Percentiles rank a stretch among this genome's conserved stretches.
Evolutionary conservation across 2,888 invertebrate genomes (phyloP).

Genomic region (Corythucha ciliata): DNA sequence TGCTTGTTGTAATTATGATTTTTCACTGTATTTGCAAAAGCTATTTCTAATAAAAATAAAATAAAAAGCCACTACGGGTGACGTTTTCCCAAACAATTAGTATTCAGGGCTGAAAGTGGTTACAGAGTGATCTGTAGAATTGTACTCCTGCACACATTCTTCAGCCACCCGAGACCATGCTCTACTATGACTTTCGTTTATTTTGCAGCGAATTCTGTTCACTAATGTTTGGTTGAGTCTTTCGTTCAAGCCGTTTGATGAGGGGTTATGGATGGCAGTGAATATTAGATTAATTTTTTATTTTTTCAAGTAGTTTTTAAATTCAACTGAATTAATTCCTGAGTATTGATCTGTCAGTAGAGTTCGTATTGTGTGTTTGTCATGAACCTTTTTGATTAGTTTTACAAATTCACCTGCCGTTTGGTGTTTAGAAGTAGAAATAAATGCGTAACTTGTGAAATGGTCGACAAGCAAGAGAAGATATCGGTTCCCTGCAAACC

Average conservation of each 20-base stretch:
- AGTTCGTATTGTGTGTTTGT: slow-evolving; percentile 29
- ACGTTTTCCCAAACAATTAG: slow-evolving; percentile 36
- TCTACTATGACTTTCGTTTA: slow-evolving; percentile 33
- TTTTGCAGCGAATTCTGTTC: slow-evolving; percentile 35
- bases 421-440: slow-evolving; percentile 35
- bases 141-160: slow-evolving; percentile 36
- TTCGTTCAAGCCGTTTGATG: slow-evolving; percentile 32
- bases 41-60: slow-evolving; percentile 1
- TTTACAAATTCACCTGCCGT: slow-evolving; percentile 35
- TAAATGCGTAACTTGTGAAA: slow-evolving; percentile 35
- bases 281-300: slow-evolving; percentile 30
- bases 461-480: slow-evolving; percentile 36
- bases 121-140: slow-evolving; percentile 35
- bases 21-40: background rate
- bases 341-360: slow-evolving; percentile 39
- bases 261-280: slow-evolving; percentile 32
- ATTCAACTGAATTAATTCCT: slow-evolving; percentile 38
- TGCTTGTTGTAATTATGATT: slow-evolving; percentile 7
- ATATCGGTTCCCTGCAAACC: slow-evolving; percentile 37
- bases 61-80: slow-evolving; percentile 19
- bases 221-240: slow-evolving; percentile 32
- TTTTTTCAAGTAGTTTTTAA: slow-evolving; percentile 33
- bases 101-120: slow-evolving; percentile 36
- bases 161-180: slow-evolving; percentile 36
- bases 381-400: slow-evolving; percentile 20